These are phyloP conservation scores for Egretta garzetta DNA, from an alignment of 2,113 vertebrate genomes.

Conservation along the genomic window DNA sequence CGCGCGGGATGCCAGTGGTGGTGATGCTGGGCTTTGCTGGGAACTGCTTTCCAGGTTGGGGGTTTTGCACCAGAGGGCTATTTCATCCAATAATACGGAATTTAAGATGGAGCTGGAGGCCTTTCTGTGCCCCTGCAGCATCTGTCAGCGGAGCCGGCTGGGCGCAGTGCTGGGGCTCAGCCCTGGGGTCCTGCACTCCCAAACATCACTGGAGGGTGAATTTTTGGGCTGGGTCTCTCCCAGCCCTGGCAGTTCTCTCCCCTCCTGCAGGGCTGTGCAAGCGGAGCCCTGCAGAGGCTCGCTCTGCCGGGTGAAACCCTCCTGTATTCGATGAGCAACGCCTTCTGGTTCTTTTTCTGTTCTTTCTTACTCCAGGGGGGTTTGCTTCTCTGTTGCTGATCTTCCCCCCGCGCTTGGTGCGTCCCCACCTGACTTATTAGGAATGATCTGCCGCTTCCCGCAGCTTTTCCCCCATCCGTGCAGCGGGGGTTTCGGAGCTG, in stretches of 20 bases:
- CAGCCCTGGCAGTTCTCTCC: not conserved
- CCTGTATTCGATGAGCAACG: fast-evolving
- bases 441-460: fast-evolving
- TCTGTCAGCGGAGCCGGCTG: fast-evolving
- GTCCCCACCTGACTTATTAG: not conserved
- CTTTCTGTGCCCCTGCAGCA: not conserved
- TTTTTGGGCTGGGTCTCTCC: not conserved
- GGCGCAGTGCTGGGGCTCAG: not conserved
- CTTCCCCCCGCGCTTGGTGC: not conserved
- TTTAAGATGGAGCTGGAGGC: not conserved
- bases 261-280: not conserved
- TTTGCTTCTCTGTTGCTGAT: not conserved
- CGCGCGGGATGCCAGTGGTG: fast-evolving
- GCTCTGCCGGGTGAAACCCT: not conserved
- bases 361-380: not conserved
- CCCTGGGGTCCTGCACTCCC: not conserved
- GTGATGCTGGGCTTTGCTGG: not conserved
- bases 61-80: not conserved
- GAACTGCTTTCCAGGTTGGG: not conserved
- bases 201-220: fast-evolving
- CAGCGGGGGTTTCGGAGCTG: fast-evolving
- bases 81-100: not conserved
- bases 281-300: not conserved
- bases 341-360: not conserved
- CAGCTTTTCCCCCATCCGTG: fast-evolving